Base-by-base conservation (phyloP, 2,113 vertebrate species). In the Ophiodon elongatus region DNA sequence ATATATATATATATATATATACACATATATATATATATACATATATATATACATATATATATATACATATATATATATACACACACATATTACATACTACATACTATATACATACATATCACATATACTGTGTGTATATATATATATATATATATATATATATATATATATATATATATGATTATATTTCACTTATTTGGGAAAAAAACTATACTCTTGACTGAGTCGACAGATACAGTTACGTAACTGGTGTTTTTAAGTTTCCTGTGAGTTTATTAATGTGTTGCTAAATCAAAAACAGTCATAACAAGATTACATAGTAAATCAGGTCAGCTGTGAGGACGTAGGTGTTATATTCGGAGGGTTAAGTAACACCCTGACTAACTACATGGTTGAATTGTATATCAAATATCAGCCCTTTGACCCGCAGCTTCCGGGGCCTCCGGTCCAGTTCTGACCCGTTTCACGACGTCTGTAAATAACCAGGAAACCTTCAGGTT, bases 341-440 rank as follows among this genome's bases (percentile, higher is more conserved):
- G n/a, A n/a, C n/a, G n/a, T n/a, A n/a, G n/a, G n/a, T n/a, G n/a
- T n/a, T n/a, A n/a, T n/a, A 39, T n/a, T 6, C 4, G 9, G 11
- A 52, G 35, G 43, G 4, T 15, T 11, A 43, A 13, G 23, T n/a
- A n/a, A 62, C 56, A 23, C 3, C 2, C 10, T 25, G 19, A 17
- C 57, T 45, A 33, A 17, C 57, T 45, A 33, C 50, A 33, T 1
- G 45, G 2, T 33, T 54, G 33, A 27, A 27, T 1, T 17, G 10
- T 57, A 15, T 1, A 56, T 7, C 9, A 13, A 29, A 11, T 54
- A 25, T 45, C 43, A 85, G 64, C 33, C 35, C 56, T 78, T 85
- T 75, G 83, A 60, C 43, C 1, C 2, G 63, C 33, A 52, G 76
- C 72, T 65, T 45, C 3, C 3, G 8, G 75, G 86, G 88, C 89